Evolutionary conservation across 2,888 invertebrate species (phyloP).

Genomic region (Limnephilus marmoratus): DNA sequence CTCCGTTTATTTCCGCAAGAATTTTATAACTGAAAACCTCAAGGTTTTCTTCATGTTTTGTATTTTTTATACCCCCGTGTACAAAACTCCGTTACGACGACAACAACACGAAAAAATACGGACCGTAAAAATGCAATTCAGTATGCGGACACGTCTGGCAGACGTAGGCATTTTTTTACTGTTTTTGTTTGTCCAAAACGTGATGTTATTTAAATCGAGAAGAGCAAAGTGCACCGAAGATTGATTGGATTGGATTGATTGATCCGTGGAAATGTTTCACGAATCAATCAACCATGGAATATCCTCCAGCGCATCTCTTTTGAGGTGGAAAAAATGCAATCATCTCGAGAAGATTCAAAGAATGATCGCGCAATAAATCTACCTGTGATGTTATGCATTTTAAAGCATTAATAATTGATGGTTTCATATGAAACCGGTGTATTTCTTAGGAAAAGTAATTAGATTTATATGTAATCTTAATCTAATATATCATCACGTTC

Average conservation of each 20-base stretch:
- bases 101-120: not conserved
- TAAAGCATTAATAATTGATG: not conserved
- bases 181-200: not conserved
- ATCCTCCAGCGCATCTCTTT: not conserved
- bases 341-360: not conserved
- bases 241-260: not conserved
- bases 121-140: conserved; percentile 6
- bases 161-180: not conserved
- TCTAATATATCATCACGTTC: not conserved
- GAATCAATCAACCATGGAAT: not conserved
- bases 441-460: not conserved
- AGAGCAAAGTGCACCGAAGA: not conserved
- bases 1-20: not conserved
- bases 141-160: not conserved
- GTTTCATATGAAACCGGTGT: not conserved
- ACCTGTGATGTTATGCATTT: not conserved
- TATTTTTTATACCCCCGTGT: not conserved
- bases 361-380: not conserved
- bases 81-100: conserved; percentile 6
- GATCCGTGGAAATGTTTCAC: not conserved
- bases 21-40: not conserved
- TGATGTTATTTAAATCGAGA: not conserved
- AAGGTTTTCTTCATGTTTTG: conserved; percentile 8
- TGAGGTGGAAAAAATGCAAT: not conserved
- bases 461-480: not conserved